Conservation (phyloP, 2,888 invertebrate species). For the Sarcophaga caerulescens region DNA sequence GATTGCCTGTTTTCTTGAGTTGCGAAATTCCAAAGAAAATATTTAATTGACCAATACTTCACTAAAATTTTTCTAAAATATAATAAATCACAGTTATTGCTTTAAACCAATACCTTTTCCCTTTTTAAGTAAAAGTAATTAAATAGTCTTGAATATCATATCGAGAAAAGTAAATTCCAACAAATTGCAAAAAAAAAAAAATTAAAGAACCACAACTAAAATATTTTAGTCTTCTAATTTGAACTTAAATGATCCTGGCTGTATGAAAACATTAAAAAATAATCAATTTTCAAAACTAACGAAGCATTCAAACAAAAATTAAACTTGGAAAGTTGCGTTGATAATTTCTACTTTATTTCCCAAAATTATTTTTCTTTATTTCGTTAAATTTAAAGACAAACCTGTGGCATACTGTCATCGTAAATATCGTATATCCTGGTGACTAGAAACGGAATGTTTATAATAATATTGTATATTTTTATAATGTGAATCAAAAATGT, state of each 20-base stretch:
- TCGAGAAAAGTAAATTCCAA: neutral
- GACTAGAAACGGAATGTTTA: too few relatives aligned
- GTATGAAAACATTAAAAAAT: neutral
- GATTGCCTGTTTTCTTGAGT: too few relatives aligned
- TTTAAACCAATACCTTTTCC: neutral
- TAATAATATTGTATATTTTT: too few relatives aligned
- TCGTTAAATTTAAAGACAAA: too few relatives aligned
- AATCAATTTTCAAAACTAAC: neutral
- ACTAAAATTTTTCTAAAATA: too few relatives aligned
- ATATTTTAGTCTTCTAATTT: neutral
- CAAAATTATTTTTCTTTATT: neutral
- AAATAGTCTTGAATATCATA: neutral
- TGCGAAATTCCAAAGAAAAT: too few relatives aligned
- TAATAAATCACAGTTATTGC: neutral
- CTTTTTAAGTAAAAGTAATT: too few relatives aligned
- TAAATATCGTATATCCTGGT: too few relatives aligned
- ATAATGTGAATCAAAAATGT: too few relatives aligned
- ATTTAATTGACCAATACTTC: too few relatives aligned
- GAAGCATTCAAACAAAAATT: neutral
- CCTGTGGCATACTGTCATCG: too few relatives aligned
- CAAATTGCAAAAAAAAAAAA: neutral
- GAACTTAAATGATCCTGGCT: neutral
- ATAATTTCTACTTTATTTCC: too few relatives aligned
- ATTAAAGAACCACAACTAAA: neutral
- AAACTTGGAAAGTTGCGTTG: neutral